Evolutionary conservation across 2,888 invertebrate species (phyloP).

Genomic region (Sympetrum striolatum): DNA sequence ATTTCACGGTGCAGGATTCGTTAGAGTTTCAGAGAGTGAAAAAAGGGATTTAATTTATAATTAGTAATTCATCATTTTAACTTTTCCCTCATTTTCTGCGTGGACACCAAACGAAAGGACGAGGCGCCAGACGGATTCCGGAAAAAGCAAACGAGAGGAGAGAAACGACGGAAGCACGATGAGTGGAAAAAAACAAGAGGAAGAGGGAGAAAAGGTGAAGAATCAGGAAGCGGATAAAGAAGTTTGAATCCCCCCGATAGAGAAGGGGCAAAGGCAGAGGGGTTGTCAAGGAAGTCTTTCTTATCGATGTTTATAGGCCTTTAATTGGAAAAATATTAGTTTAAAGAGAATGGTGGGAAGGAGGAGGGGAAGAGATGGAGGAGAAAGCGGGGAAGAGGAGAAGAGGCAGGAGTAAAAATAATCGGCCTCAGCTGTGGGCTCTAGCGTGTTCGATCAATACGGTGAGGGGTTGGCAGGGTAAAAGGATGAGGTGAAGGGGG

Average conservation of each 20-base stretch:
- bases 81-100: too few relatives aligned
- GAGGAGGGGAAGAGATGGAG: not conserved
- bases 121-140: not conserved
- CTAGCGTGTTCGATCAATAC: slow-evolving; percentile 35
- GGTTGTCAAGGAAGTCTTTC: not conserved
- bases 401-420: not conserved
- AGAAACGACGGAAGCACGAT: not conserved
- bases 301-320: not conserved
- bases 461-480: not conserved
- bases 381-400: not conserved
- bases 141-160: not conserved
- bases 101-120: too few relatives aligned
- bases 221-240: not conserved
- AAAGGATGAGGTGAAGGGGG: not conserved
- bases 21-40: too few relatives aligned
- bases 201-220: not conserved
- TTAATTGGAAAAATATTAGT: slow-evolving; percentile 7
- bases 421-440: slow-evolving; percentile 17
- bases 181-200: not conserved
- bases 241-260: not conserved
- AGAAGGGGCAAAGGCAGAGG: not conserved
- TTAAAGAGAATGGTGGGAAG: not conserved
- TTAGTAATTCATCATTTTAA: too few relatives aligned
- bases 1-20: too few relatives aligned
- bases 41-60: too few relatives aligned